Base-by-base conservation (phyloP, 2,113 vertebrate genomes). In the Ornithorhynchus anatinus region DNA sequence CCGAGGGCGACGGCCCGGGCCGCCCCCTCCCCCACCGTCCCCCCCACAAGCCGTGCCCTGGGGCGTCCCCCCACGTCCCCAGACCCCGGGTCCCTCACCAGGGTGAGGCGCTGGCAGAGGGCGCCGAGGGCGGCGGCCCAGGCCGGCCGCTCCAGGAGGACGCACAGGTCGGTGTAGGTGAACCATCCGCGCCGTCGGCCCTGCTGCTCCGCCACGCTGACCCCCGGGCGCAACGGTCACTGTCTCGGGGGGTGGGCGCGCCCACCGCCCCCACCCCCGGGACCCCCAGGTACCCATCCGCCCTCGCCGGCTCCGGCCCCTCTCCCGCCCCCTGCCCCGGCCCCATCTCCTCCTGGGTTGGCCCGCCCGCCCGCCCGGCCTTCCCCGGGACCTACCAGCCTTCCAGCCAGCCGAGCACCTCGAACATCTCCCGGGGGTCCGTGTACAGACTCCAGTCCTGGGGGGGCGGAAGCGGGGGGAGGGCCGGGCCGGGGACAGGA, bases 381-480 rank as follows among this genome's bases (percentile, higher is more conserved):
- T n/a, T n/a, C 63, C 42, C 53, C 17, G 51, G 19, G 59, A 94
- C 96, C 32, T 77, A 98, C 97, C 96, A 91, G 82, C 94, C 93
- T 85, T 99, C 97, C 72, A 99, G 88, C 86, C 95, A 96, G 75
- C 84, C 94, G 75, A 99, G 89, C 66, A 96, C 88, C 75, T 96
- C 95, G 85, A 97, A 97, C 74, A 97, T 93, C 75, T 98, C 96
- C 64, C 84, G 89, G 22, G 95, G 95, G 50, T 96, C 94, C 27
- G 96, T 96, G 80, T 96, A 99, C 53, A 99, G 94, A 78, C 91
- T 95, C 97, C 97, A 99, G 47, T 97, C 97, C 97, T 99, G 68
- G 4, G 3, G 37, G 25, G 5, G 45, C 1, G 8, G 8, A 78
- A 44, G 39, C 57, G 17, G 9, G 66, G 44, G 66, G 36, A 27